Percentiles rank a stretch among this genome's conserved stretches.
phyloP scores from a whole-genome alignment of 2,113 vertebrate genomes.

The cattle (Bos taurus) region ARS-UCD2.0 NC_037332.1:106782501-106783000 shows the following conservation, averaged over 20 bases:
- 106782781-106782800: not conserved
- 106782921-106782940: not conserved
- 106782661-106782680: constrained; percentile 90
- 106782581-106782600: accelerated
- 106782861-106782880: not conserved
- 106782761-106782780: accelerated
- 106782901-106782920: not conserved
- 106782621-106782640: accelerated
- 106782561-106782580: not conserved
- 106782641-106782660: not conserved
- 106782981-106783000: not conserved
- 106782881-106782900: not conserved
- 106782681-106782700: constrained; percentile 90
- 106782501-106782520: accelerated
- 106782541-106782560: accelerated
- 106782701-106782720: constrained; percentile 96
- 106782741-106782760: not conserved
- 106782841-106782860: not conserved
- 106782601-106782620: not conserved
- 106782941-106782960: not conserved
- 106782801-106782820: not conserved
- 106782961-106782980: not conserved
- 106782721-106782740: constrained; percentile 78
- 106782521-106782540: not conserved
- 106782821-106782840: not conserved